Conservation (phyloP, 1,140 invertebrate genomes). For the Caenorhabditis remanei region DNA sequence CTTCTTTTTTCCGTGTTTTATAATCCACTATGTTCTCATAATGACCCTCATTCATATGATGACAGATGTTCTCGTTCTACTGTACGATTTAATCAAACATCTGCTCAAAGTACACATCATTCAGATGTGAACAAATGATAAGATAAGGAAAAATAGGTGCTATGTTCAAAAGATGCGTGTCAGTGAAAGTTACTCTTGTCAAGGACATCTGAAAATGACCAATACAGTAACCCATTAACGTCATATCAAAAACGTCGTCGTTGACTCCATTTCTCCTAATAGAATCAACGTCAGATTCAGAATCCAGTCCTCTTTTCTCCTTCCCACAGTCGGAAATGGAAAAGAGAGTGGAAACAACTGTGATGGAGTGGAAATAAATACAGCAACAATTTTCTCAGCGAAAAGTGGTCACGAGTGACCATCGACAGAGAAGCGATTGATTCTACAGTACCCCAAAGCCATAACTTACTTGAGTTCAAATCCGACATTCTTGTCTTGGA, state of each 20-base stretch:
- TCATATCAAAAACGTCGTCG: neutral
- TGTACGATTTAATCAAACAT: constrained; percentile 1
- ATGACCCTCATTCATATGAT: neutral
- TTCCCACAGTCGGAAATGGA: constrained; percentile 7
- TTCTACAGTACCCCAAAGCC: neutral
- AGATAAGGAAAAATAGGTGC: constrained; percentile 2
- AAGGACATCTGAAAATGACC: neutral
- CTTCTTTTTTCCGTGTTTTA: neutral
- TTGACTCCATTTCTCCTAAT: constrained; percentile 2
- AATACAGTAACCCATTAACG: constrained; percentile 33
- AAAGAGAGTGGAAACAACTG: neutral
- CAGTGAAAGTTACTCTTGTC: constrained; percentile 13
- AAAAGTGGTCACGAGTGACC: constrained; percentile 49
- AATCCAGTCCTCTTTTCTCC: constrained; percentile 14
- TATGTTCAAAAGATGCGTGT: constrained; percentile 17
- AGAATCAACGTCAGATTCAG: constrained; percentile 43
- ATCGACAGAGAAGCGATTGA: neutral
- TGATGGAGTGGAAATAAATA: neutral
- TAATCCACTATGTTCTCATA: neutral
- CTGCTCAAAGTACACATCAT: constrained; percentile 38
- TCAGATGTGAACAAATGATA: neutral
- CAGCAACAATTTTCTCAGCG: constrained; percentile 37
- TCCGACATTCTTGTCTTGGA: constrained; percentile 46
- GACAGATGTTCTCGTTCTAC: neutral
- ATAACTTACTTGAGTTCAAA: constrained; percentile 51